Percentiles rank a stretch among this genome's conserved stretches.
phyloP scores from a whole-genome alignment of 2,113 vertebrate genomes.

The Ageneiosus marmoratus region DNA sequence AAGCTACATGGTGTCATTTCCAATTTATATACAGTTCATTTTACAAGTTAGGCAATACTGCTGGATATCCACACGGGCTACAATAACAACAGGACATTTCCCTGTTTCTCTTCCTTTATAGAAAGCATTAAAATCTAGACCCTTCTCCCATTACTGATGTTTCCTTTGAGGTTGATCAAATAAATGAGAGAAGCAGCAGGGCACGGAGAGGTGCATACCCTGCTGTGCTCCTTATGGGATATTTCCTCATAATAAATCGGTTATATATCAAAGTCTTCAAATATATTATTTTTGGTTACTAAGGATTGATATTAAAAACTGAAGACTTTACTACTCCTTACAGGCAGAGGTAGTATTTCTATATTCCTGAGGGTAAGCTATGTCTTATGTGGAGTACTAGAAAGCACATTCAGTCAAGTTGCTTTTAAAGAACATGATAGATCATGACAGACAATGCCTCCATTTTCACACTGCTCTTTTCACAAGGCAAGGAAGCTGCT shows the following conservation, averaged over 20 bases:
- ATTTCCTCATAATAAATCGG: slow-evolving; percentile 16
- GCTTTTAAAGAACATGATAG: slow-evolving; percentile 43
- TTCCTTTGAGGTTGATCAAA: slow-evolving; percentile 48
- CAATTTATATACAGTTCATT: slow-evolving; percentile 58
- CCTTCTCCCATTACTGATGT: slow-evolving; percentile 44
- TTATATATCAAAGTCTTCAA: neutral
- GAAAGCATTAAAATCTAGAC: slow-evolving; percentile 44
- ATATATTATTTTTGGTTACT: neutral
- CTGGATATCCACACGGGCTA: slow-evolving; percentile 50
- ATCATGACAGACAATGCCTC: slow-evolving; percentile 4
- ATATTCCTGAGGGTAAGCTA: neutral
- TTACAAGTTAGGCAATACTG: slow-evolving; percentile 50
- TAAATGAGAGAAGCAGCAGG: slow-evolving; percentile 35
- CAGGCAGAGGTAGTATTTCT: neutral
- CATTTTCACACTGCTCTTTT: slow-evolving; percentile 27
- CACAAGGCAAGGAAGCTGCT: slow-evolving; percentile 15
- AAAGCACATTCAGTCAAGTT: slow-evolving; percentile 47
- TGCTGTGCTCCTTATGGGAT: slow-evolving; percentile 18
- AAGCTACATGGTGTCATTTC: slow-evolving; percentile 59
- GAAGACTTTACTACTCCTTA: neutral
- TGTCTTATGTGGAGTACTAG: neutral
- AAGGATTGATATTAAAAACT: neutral
- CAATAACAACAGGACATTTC: slow-evolving; percentile 40
- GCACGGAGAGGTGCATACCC: slow-evolving; percentile 29
- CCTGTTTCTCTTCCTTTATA: slow-evolving; percentile 46